Conservation (phyloP, 1,140 invertebrate genomes). For the Caerostris extrusa region DNA sequence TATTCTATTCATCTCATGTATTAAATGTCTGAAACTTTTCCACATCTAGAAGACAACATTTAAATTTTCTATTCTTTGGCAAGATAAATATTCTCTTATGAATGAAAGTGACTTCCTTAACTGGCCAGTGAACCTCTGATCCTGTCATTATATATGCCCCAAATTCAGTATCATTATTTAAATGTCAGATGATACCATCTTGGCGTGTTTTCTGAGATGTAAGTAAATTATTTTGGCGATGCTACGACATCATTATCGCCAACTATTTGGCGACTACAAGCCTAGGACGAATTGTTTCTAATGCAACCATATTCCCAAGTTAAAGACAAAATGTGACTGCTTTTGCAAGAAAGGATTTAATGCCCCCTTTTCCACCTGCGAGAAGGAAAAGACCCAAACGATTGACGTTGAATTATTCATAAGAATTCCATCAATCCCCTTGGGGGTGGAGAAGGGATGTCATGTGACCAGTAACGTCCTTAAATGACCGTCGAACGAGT, state of each 20-base stretch:
- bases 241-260: not conserved
- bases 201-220: not conserved
- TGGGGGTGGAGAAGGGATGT: not conserved
- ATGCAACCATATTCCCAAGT: conserved; percentile 29
- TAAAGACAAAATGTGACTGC: conserved; percentile 45
- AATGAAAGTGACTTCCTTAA: not conserved
- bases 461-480: conserved; percentile 32
- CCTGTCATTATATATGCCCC: not conserved
- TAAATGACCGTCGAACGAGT: conserved; percentile 47
- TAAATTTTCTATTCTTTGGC: not conserved
- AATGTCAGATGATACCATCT: not conserved
- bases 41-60: not conserved
- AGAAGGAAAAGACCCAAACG: conserved; percentile 49
- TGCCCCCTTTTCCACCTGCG: not conserved
- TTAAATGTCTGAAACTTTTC: not conserved
- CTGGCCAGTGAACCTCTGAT: not conserved
- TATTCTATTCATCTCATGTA: too few relatives aligned
- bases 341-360: conserved; percentile 13
- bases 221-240: not conserved
- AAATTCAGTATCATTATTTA: not conserved
- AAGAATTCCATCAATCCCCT: conserved; percentile 48
- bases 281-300: not conserved
- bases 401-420: conserved; percentile 61
- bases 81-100: not conserved
- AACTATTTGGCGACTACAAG: not conserved